Evolutionary conservation across 2,113 vertebrate species (phyloP), one percentile per base, ranked within the genome.

Genomic region (Forbesichthys papilliferus): DNA sequence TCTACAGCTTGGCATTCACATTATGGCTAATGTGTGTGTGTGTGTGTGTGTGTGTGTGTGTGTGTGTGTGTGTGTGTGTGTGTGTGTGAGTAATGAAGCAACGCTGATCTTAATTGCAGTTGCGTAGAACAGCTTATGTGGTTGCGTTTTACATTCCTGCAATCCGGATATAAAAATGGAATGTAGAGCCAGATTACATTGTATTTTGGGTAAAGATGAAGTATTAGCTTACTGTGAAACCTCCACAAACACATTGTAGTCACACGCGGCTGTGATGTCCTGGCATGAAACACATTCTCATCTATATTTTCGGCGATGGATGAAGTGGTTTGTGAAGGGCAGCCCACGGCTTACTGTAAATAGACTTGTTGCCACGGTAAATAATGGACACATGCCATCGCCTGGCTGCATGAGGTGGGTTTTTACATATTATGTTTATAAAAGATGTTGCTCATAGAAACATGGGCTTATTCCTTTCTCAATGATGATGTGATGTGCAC

Each of bases 351-450:
- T 68, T 58, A 65, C 78, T 86, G 80, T 81, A 86, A 87, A 86
- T 84, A 84, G 80, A 85, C 68, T 48, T 33, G 90, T 90, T 89
- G 65, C 79, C 84, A 88, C 90, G 80, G 88, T 11, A 69, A 56
- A 86, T 68, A 57, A 48, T 71, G 61, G 64, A 55, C 74, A 64
- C 75, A 55, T 71, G 66, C 48, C 13, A 80, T 64, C 53, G 11
- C 60, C 10, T 16, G 20, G 27, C 47, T 47, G 56, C 63, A 53
- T 62, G n/a, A 58, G 61, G 34, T 11, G 1, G 27, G 56, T 71
- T 64, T 75, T 79, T 52, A 68, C 36, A 61, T 53, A 4, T 42
- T 42, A 5, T 42, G 36, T 42, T 42, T 42, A 1, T 42, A 42
- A 42, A 42, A 42, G 36, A 42, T 42, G 36, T 42, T 5, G 36